These are phyloP conservation scores for Emys orbicularis DNA, from an alignment of 2,797 vertebrate genomes.

Conservation along the genomic window DNA sequence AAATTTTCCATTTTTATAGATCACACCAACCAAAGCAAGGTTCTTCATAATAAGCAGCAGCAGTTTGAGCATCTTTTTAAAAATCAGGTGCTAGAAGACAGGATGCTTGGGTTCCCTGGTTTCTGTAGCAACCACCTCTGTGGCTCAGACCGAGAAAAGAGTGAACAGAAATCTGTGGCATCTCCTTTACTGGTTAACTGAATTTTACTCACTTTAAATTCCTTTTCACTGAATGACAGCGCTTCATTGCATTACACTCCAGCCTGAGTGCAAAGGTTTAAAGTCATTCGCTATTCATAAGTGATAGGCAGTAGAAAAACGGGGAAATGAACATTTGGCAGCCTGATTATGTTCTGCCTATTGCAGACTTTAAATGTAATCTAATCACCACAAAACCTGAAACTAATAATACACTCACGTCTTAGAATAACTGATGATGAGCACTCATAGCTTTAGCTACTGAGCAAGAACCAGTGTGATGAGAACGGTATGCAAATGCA, in stretches of 20 bases:
- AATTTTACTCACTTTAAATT: slow-evolving; percentile 33
- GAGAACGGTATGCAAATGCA: background rate
- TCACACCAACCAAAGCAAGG: background rate
- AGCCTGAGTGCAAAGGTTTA: slow-evolving; percentile 48
- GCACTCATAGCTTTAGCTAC: background rate
- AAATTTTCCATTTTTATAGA: background rate
- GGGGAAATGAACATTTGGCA: slow-evolving; percentile 23
- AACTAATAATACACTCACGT: slow-evolving; percentile 6
- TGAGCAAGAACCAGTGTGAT: slow-evolving; percentile 36
- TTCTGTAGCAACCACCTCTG: background rate
- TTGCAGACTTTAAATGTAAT: slow-evolving; percentile 62
- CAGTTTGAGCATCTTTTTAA: background rate
- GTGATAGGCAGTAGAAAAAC: slow-evolving; percentile 53
- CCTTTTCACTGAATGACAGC: slow-evolving; percentile 11
- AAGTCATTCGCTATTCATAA: slow-evolving; percentile 31
- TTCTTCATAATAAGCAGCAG: background rate
- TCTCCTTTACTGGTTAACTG: slow-evolving; percentile 2
- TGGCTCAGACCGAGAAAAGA: too few relatives aligned
- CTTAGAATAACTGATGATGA: slow-evolving; percentile 48
- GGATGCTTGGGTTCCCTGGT: background rate
- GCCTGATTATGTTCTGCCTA: slow-evolving; percentile 61
- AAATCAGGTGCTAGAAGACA: background rate
- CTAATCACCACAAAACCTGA: slow-evolving; percentile 26
- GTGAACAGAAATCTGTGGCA: background rate
- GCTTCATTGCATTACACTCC: slow-evolving; percentile 56